Percentiles rank a stretch among this genome's conserved stretches.
Evolutionary conservation across 2,797 vertebrate genomes (phyloP).

Genomic region (Lagodon rhomboides): DNA sequence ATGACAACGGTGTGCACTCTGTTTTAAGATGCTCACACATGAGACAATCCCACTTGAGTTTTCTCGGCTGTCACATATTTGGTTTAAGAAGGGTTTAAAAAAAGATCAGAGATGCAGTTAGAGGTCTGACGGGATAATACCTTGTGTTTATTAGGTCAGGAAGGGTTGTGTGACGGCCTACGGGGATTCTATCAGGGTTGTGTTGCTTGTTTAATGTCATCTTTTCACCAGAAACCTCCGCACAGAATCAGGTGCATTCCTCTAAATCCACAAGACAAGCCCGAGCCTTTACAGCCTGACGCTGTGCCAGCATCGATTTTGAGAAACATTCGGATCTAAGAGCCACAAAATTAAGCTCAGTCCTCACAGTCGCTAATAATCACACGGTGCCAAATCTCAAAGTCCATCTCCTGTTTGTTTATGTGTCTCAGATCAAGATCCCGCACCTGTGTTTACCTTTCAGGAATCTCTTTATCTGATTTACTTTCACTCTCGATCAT

Average conservation of each 20-base stretch:
- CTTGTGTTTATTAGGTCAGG: too few relatives aligned
- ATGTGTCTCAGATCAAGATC: slow-evolving; percentile 11
- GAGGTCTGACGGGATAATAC: neutral
- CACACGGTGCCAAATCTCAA: neutral
- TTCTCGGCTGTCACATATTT: neutral
- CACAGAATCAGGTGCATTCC: neutral
- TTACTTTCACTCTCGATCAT: slow-evolving; percentile 5
- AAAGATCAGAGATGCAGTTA: neutral
- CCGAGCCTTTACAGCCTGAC: neutral
- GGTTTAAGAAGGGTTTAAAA: slow-evolving; percentile 5
- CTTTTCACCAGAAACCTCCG: neutral
- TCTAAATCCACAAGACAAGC: slow-evolving; percentile 1
- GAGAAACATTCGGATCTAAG: neutral
- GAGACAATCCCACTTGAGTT: slow-evolving; percentile 3
- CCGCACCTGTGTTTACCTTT: neutral
- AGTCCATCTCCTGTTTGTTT: neutral
- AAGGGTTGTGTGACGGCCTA: neutral
- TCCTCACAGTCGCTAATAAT: neutral
- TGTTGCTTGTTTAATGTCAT: neutral
- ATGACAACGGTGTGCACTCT: neutral
- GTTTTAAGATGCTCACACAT: slow-evolving; percentile 6
- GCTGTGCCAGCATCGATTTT: neutral
- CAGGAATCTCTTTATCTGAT: slow-evolving; percentile 19
- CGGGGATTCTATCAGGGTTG: neutral
- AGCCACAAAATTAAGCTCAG: neutral